Conservation (phyloP, 2,113 vertebrate species). For the Clarias macrocephalus region DNA sequence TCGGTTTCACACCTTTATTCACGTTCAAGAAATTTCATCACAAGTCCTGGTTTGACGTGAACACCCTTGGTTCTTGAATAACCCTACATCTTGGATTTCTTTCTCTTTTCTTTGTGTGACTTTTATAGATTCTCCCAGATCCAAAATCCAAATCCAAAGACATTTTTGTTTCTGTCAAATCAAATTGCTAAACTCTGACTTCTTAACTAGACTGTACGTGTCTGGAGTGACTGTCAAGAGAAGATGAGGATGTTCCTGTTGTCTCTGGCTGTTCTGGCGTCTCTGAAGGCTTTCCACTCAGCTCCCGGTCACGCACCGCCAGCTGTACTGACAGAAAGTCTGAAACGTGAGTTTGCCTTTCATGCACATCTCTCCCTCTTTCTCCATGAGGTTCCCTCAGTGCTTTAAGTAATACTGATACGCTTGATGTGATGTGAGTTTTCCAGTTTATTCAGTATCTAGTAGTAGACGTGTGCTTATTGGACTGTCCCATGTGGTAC, state of each 20-base stretch:
- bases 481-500: no score
- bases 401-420: background rate
- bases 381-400: background rate
- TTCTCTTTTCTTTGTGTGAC: background rate
- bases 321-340: constrained; percentile 65
- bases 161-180: background rate
- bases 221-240: constrained; percentile 7
- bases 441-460: background rate
- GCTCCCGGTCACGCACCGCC: constrained; percentile 52
- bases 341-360: constrained; percentile 71
- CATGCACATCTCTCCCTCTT: background rate
- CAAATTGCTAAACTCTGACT: background rate
- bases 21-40: no score
- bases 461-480: background rate
- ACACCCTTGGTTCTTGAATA: background rate
- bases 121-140: background rate
- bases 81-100: background rate
- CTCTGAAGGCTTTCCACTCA: constrained; percentile 64
- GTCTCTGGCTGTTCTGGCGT: constrained; percentile 63
- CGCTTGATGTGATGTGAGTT: background rate
- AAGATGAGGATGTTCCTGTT: constrained; percentile 76
- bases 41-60: no score
- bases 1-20: no score
- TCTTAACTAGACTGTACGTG: background rate
- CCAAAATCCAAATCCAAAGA: background rate